Evolutionary conservation across 2,797 vertebrate genomes (phyloP).

Genomic region (Enteromius treurensis): DNA sequence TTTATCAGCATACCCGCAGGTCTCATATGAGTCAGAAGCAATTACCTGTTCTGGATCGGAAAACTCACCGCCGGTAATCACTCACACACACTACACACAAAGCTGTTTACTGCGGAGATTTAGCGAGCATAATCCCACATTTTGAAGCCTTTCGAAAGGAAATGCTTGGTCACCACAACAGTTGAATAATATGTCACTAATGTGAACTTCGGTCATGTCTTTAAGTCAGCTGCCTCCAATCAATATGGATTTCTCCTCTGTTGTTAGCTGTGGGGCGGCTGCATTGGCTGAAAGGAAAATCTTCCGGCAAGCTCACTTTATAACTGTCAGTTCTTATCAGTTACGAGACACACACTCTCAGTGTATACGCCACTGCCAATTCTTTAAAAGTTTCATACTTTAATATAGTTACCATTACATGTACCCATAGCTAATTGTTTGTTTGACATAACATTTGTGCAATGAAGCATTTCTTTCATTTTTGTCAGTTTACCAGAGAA

Average conservation of each 20-base stretch:
- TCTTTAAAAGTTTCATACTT: slow-evolving; percentile 4
- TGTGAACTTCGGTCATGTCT: slow-evolving; percentile 40
- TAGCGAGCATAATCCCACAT: slow-evolving; percentile 17
- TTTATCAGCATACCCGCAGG: slow-evolving; percentile 31
- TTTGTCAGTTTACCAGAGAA: background rate
- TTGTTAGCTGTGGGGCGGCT: background rate
- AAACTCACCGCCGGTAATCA: slow-evolving; percentile 29
- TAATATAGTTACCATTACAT: background rate
- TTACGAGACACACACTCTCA: slow-evolving; percentile 15
- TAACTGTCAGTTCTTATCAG: slow-evolving; percentile 40
- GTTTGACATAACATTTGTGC: background rate
- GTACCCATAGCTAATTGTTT: background rate
- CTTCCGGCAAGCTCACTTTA: slow-evolving; percentile 29
- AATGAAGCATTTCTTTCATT: too few species aligned
- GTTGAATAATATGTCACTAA: slow-evolving; percentile 41
- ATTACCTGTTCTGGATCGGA: slow-evolving; percentile 23
- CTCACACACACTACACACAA: slow-evolving; percentile 15
- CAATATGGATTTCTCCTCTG: slow-evolving; percentile 5
- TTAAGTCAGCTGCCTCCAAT: slow-evolving; percentile 22
- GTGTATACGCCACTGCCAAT: background rate
- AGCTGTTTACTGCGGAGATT: slow-evolving; percentile 38
- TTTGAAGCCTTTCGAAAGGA: slow-evolving; percentile 19
- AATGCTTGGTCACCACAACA: slow-evolving; percentile 9
- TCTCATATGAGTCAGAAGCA: slow-evolving; percentile 29
- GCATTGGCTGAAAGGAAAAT: slow-evolving; percentile 25